Evolutionary conservation across 2,797 vertebrate genomes (phyloP), one percentile per base, ranked within the genome.

Genomic region (Macropus fuliginosus): DNA sequence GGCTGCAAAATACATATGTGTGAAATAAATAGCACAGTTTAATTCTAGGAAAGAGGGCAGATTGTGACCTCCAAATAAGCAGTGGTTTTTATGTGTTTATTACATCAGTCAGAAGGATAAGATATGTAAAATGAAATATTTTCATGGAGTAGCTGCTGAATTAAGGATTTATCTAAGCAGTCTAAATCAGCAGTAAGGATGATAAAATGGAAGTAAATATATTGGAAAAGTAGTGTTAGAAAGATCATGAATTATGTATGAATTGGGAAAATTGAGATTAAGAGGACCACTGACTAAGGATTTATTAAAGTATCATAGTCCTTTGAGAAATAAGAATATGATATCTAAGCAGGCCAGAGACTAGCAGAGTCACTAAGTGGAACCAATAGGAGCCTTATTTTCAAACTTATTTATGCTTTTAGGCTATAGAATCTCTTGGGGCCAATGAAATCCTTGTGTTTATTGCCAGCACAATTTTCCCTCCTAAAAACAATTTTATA

Each of bases 21-120:
- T 55, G 34, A 62, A 54, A 87, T 29, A n/a, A 92, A 40, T 13
- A 46, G 40, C 34, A 5, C 0, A 1, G 54, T 89, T 50, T 81
- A 29, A 87, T 92, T 55, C 29, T 11, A 89, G 0, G 4, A 56
- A 74, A 59, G 27, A 28, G 54, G 92, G 55, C 1, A 1, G 0
- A 55, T 56, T 18, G 0, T 34, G 52, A 92, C 91, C 95, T 95
- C 59, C 89, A 94, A 93, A 94, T 57, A 56, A 92, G 11, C 0
- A 0, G n/a, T 56, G 11, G 46, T n/a, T 94, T 62, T 90, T 90
- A 90, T 89, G 40, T 81, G 31, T 31, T 92, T 95, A 96, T 96
- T 96, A 92, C 91, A 92, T 96, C 62, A 93, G 93, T 27, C 93
- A 57, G 57, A 95, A 97, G 92, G n/a, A 18, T 57, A 52, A 59